These are phyloP conservation scores for Thalassoma bifasciatum DNA, from an alignment of 2,113 vertebrate species.

Conservation along the genomic window DNA sequence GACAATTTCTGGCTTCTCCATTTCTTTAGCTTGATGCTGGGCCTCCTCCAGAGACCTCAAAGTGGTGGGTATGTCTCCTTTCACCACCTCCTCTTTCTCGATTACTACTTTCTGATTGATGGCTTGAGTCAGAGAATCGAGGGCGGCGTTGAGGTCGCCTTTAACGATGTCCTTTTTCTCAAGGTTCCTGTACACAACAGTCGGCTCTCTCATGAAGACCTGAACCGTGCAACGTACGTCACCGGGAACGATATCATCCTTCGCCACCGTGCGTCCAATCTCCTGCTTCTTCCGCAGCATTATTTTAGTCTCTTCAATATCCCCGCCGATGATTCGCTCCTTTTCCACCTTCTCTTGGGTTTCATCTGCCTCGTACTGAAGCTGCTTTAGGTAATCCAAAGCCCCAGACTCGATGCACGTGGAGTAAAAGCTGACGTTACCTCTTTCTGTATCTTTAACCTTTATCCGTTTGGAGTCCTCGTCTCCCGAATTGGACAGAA, in stretches of 20 bases:
- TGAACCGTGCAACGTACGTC: slow-evolving; percentile 86
- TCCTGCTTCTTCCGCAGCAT: slow-evolving; percentile 83
- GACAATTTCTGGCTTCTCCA: slow-evolving; percentile 84
- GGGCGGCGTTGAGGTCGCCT: slow-evolving; percentile 86
- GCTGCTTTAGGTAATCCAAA: slow-evolving; percentile 89
- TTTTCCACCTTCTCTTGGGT: slow-evolving; percentile 67
- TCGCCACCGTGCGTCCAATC: slow-evolving; percentile 85
- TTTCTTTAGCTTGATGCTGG: slow-evolving; percentile 81
- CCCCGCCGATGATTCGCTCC: slow-evolving; percentile 86
- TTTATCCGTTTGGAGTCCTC: slow-evolving; percentile 81
- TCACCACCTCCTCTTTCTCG: slow-evolving; percentile 88
- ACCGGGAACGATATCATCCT: slow-evolving; percentile 90
- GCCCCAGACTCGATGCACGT: slow-evolving; percentile 94
- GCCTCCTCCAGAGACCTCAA: slow-evolving; percentile 87
- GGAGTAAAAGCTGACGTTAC: slow-evolving; percentile 94
- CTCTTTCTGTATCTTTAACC: slow-evolving; percentile 87
- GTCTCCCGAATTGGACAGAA: slow-evolving; percentile 83
- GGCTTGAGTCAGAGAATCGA: slow-evolving; percentile 88
- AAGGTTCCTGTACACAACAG: slow-evolving; percentile 75
- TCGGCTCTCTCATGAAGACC: slow-evolving; percentile 87
- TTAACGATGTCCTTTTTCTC: slow-evolving; percentile 86
- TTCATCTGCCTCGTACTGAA: slow-evolving; percentile 83
- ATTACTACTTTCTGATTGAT: slow-evolving; percentile 83
- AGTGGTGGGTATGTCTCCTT: slow-evolving; percentile 84
- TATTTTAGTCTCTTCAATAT: slow-evolving; percentile 88